Percentiles rank a stretch among this genome's conserved stretches.
Conservation (phyloP, 2,113 vertebrate genomes). For the Cololabis saira region DNA sequence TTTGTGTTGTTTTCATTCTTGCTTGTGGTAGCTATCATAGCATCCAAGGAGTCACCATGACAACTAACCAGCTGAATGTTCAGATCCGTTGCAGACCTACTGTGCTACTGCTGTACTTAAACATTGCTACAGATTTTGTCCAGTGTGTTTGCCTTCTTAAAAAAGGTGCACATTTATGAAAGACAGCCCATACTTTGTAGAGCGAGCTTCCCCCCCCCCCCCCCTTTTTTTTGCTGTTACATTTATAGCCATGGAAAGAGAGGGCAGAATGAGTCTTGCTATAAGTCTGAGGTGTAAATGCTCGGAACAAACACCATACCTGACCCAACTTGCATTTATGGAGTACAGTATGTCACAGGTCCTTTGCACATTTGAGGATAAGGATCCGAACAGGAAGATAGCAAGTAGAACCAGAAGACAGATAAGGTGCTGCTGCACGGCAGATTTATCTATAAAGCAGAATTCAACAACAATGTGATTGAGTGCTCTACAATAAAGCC, state of each 20-base stretch:
- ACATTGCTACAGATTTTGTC: not conserved
- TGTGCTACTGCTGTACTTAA: not conserved
- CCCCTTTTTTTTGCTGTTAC: not conserved
- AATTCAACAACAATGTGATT: no score
- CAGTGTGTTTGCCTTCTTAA: not conserved
- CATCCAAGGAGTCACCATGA: no score
- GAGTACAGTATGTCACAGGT: not conserved
- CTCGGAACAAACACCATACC: not conserved
- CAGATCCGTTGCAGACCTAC: not conserved
- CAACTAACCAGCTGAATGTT: no score
- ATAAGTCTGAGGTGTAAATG: not conserved
- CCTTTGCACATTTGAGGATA: not conserved
- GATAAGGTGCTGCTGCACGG: not conserved
- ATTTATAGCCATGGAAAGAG: not conserved
- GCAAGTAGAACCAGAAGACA: constrained; percentile 34
- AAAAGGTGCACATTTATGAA: not conserved
- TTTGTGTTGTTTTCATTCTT: no score
- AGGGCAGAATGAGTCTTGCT: not conserved
- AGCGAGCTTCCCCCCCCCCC: no score
- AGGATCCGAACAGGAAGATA: not conserved
- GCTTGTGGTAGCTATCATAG: no score
- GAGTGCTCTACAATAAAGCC: no score
- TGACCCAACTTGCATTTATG: not conserved
- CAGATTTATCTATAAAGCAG: no score
- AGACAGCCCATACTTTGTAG: no score